Evolutionary conservation across 2,113 vertebrate genomes (phyloP).

Genomic region (Atlantisia rogersi): DNA sequence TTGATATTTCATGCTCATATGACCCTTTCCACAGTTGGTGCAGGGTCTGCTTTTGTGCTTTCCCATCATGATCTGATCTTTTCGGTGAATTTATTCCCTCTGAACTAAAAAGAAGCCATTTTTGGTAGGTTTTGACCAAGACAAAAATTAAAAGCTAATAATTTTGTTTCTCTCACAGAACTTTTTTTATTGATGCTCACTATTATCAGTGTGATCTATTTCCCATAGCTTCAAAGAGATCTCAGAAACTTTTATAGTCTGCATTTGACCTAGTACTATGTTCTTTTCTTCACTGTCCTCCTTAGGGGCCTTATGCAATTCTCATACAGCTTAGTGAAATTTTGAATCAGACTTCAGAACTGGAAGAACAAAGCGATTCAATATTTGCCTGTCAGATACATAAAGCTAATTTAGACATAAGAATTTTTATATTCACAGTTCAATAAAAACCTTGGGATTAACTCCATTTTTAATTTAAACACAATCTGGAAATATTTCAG

Average conservation of each 20-base stretch:
- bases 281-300: neutral
- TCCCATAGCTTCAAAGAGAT: neutral
- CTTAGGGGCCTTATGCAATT: neutral
- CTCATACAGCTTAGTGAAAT: neutral
- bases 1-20: neutral
- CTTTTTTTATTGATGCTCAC: neutral
- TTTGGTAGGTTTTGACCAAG: neutral
- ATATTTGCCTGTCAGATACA: neutral
- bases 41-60: neutral
- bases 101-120: neutral
- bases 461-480: neutral
- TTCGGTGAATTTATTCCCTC: neutral
- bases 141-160: neutral
- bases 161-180: neutral
- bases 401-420: neutral
- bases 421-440: neutral
- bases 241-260: neutral
- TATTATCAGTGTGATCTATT: neutral
- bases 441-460: neutral
- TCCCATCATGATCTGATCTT: neutral
- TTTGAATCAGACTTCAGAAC: neutral
- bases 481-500: neutral
- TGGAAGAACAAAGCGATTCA: neutral
- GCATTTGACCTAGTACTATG: neutral
- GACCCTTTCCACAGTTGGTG: neutral